phyloP scores from a whole-genome alignment of 2,888 invertebrate genomes.

The Tenodera sinensis region DNA sequence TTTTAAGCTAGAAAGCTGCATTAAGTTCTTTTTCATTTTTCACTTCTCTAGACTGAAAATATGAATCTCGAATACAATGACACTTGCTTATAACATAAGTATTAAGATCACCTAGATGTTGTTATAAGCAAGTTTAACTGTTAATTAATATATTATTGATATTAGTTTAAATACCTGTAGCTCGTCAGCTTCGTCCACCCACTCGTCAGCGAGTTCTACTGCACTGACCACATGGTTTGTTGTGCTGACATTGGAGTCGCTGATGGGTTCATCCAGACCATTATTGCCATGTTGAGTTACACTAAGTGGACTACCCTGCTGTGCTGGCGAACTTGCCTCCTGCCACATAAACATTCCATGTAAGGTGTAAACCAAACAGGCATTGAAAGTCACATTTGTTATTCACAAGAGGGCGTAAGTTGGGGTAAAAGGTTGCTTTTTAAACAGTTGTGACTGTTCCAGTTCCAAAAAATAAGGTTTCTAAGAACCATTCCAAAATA shows the following conservation, averaged over 20 bases:
- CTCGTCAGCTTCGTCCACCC: constrained; percentile 39
- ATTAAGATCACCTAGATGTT: no score
- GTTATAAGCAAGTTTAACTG: no score
- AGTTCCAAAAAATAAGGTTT: no score
- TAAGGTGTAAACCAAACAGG: neutral
- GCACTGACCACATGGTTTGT: constrained; percentile 1
- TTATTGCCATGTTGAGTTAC: constrained; percentile 45
- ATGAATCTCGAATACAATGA: no score
- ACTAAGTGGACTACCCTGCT: constrained; percentile 59
- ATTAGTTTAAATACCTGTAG: constrained; percentile 35
- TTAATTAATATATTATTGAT: neutral
- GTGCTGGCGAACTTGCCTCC: constrained; percentile 59
- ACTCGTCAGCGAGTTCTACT: constrained; percentile 41
- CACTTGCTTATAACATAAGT: no score
- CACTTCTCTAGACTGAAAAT: no score
- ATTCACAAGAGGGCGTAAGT: no score
- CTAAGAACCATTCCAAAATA: no score
- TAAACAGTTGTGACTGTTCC: no score
- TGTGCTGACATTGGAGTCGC: constrained; percentile 44
- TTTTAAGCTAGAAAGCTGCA: no score
- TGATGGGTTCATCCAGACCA: constrained; percentile 50
- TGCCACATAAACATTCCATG: constrained; percentile 31
- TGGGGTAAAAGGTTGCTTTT: no score
- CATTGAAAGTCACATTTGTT: neutral
- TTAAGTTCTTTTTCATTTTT: no score